Conservation (phyloP, 1,140 invertebrate species). For the Ridgeia piscesae region DNA sequence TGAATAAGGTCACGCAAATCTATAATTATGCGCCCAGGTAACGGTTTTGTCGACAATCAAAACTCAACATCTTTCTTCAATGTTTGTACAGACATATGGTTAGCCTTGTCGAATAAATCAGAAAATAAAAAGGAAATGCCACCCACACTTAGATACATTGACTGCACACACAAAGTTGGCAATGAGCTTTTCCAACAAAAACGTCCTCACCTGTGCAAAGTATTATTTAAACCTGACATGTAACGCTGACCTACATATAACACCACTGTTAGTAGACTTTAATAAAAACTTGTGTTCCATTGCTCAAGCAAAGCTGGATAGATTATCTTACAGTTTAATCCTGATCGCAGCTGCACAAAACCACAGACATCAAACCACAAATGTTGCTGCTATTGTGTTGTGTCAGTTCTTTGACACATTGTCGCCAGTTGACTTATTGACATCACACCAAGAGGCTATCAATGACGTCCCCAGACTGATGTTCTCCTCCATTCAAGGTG, state of each 20-base stretch:
- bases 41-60: neutral
- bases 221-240: neutral
- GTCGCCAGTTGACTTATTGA: neutral
- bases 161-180: neutral
- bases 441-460: neutral
- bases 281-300: neutral
- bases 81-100: neutral
- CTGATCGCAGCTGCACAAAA: neutral
- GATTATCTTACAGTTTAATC: neutral
- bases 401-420: neutral
- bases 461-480: neutral
- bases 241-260: neutral
- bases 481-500: neutral
- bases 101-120: neutral
- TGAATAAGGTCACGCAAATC: neutral
- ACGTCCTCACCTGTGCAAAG: neutral
- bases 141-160: neutral
- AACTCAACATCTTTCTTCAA: neutral
- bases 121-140: neutral
- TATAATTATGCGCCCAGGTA: neutral
- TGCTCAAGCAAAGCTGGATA: neutral
- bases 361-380: neutral
- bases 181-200: neutral
- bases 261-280: neutral
- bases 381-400: neutral